Percentiles rank a stretch among this genome's conserved stretches.
phyloP scores from a whole-genome alignment of 2,888 invertebrate genomes.

The Lottia gigantea region DNA sequence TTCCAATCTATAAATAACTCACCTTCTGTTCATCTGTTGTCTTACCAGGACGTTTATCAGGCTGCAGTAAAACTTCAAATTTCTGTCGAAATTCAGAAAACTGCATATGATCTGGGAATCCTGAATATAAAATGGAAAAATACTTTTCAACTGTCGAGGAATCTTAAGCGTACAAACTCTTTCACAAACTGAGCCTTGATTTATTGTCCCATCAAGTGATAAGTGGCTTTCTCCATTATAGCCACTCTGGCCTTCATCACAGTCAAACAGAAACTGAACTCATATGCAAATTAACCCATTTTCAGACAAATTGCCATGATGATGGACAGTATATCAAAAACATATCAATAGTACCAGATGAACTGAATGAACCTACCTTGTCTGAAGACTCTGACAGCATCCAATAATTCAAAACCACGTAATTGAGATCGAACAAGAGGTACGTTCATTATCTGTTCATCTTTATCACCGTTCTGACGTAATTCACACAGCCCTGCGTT shows the following conservation, averaged over 20 bases:
- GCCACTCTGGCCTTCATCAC: too few species aligned
- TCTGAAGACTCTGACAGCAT: constrained; percentile 88
- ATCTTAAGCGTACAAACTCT: too few species aligned
- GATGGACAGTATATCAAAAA: too few species aligned
- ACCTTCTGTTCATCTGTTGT: constrained; percentile 60
- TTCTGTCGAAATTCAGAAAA: constrained; percentile 89
- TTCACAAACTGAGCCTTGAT: too few species aligned
- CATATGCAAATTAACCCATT: too few species aligned
- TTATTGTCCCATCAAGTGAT: too few species aligned
- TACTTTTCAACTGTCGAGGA: too few species aligned
- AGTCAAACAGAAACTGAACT: too few species aligned
- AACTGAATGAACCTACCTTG: constrained; percentile 72
- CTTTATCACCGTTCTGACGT: constrained; percentile 47
- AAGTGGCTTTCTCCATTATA: too few species aligned
- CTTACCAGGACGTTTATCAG: constrained; percentile 39
- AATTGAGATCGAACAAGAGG: constrained; percentile 83
- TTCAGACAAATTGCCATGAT: too few species aligned
- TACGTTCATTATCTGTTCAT: constrained; percentile 77
- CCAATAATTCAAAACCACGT: constrained; percentile 89
- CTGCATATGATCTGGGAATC: constrained; percentile 91
- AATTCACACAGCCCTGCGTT: constrained; percentile 77
- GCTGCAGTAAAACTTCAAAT: constrained; percentile 74
- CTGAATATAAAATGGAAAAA: constrained; percentile 45
- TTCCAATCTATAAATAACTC: constrained; percentile 21
- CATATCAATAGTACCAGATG: too few species aligned